These are phyloP conservation scores for Andrena chrysosceles DNA, from an alignment of 2,888 invertebrate genomes.

Conservation along the genomic window DNA sequence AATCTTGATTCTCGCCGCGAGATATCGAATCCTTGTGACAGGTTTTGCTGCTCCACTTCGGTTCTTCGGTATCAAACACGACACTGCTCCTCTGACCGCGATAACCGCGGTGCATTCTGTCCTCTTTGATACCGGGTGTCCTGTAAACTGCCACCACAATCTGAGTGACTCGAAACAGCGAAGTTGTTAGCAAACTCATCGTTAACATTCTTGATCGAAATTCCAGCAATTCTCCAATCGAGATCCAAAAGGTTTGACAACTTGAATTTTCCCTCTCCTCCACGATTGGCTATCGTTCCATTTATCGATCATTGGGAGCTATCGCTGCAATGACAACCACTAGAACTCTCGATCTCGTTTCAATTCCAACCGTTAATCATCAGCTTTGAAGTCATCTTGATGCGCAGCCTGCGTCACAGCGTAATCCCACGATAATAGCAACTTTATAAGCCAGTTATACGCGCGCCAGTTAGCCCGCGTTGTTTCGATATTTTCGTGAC, in stretches of 20 bases:
- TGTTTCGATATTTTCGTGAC: constrained; percentile 49
- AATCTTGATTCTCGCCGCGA: constrained; percentile 61
- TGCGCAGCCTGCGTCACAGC: neutral
- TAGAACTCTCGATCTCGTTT: neutral
- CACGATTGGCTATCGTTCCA: neutral
- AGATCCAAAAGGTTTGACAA: neutral
- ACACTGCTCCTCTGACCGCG: constrained; percentile 54
- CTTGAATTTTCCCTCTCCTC: neutral
- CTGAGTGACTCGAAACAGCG: neutral
- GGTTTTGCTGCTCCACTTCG: constrained; percentile 60
- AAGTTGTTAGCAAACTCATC: neutral
- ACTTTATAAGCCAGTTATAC: constrained; percentile 49
- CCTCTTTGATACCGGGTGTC: constrained; percentile 15
- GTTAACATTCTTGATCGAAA: neutral
- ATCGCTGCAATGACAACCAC: neutral
- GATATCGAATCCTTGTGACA: constrained; percentile 58
- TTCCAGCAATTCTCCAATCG: neutral
- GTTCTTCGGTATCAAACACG: constrained; percentile 53
- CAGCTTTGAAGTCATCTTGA: constrained; percentile 12
- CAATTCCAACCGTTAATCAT: neutral
- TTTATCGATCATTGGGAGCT: neutral
- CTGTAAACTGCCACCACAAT: neutral
- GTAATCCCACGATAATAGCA: constrained; percentile 41
- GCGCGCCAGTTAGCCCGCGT: constrained; percentile 23
- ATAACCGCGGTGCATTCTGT: constrained; percentile 47